Percentiles rank a stretch among this genome's conserved stretches.
Evolutionary conservation across 2,113 vertebrate species (phyloP).

Genomic region (Prunella himalayana): DNA sequence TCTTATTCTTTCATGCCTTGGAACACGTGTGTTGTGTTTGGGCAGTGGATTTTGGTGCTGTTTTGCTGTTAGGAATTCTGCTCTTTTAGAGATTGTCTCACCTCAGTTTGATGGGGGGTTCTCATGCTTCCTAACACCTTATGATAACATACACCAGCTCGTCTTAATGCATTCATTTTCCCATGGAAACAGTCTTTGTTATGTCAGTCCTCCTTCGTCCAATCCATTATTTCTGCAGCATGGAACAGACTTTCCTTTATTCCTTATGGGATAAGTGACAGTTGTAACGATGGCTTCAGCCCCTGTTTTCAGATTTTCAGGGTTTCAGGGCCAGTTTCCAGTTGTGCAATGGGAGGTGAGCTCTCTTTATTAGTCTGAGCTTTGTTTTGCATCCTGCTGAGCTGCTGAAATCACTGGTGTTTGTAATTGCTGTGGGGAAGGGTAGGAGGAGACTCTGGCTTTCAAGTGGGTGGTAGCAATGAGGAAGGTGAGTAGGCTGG

Average conservation of each 20-base stretch:
- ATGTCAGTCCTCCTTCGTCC: neutral
- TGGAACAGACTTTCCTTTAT: neutral
- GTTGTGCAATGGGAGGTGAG: neutral
- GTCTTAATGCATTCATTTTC: neutral
- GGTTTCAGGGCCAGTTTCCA: neutral
- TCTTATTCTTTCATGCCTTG: neutral
- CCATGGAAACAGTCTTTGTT: rapidly evolving
- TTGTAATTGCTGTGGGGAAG: neutral
- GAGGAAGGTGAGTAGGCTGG: neutral
- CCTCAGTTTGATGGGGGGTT: rapidly evolving
- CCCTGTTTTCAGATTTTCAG: neutral
- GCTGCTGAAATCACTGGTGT: neutral
- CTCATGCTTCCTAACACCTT: neutral
- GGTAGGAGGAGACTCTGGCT: neutral
- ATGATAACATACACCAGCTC: neutral
- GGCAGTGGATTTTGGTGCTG: neutral
- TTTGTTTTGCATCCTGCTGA: neutral
- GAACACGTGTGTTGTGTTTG: neutral
- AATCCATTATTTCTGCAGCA: neutral
- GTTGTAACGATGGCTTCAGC: neutral
- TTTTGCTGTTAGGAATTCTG: neutral
- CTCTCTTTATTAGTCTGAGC: neutral
- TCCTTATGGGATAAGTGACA: neutral
- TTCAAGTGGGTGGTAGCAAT: neutral
- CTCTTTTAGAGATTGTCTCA: neutral